These are phyloP conservation scores for Dimorphilus gyrociliatus DNA, from an alignment of 2,888 invertebrate species.

Conservation along the genomic window DNA sequence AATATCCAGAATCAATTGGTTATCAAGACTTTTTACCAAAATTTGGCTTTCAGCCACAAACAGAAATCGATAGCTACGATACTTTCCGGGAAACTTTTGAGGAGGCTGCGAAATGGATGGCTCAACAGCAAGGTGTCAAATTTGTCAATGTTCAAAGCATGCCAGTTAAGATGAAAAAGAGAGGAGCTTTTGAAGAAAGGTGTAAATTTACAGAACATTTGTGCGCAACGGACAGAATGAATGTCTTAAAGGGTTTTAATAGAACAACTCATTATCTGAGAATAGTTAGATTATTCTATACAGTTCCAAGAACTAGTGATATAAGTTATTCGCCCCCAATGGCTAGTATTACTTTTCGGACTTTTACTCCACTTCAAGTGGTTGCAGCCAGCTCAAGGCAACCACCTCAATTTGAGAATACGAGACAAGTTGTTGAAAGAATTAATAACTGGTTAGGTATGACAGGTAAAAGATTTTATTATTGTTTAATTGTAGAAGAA, in stretches of 20 bases:
- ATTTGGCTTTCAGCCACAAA: conserved; percentile 9
- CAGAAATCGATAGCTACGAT: conserved; percentile 13
- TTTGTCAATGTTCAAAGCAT: conserved; percentile 12
- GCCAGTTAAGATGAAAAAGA: conserved; percentile 11
- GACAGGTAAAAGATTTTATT: conserved; percentile 8
- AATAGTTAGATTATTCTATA: conserved; percentile 10
- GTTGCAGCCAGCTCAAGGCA: conserved; percentile 4
- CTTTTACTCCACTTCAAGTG: conserved; percentile 10
- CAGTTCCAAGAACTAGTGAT: conserved; percentile 3
- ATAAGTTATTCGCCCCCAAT: background rate
- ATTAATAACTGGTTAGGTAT: conserved; percentile 13
- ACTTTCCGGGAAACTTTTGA: conserved; percentile 10
- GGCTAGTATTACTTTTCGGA: conserved; percentile 3
- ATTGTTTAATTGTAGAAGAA: background rate
- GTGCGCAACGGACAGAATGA: conserved; percentile 6
- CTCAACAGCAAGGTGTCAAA: conserved; percentile 11
- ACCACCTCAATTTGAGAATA: conserved; percentile 10
- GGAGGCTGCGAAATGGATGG: conserved; percentile 11
- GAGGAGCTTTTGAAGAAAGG: conserved; percentile 11
- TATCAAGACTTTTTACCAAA: conserved; percentile 14
- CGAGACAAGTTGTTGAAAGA: conserved; percentile 9
- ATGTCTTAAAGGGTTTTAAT: conserved; percentile 6
- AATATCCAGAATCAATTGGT: too few species aligned
- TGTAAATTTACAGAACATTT: conserved; percentile 10
- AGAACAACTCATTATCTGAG: conserved; percentile 9